These are phyloP conservation scores for Felis chaus DNA, from an alignment of 2,113 vertebrate genomes.

Conservation along the genomic window DNA sequence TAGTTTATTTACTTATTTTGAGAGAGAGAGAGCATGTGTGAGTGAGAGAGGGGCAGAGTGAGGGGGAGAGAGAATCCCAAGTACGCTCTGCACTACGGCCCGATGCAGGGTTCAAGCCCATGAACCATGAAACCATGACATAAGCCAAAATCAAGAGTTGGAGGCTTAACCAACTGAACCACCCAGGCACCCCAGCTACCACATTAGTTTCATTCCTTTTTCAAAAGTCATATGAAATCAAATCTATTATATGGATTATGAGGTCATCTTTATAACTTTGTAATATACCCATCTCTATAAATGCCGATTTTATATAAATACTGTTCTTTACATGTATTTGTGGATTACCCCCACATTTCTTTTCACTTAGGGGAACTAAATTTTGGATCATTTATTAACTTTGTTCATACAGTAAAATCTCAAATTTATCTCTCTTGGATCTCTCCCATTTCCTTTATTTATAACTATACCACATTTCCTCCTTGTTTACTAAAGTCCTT, in stretches of 20 bases:
- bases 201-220: conserved; percentile 10
- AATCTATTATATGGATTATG: not conserved
- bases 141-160: too few relatives aligned
- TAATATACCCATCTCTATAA: conserved; percentile 21
- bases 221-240: conserved; percentile 23
- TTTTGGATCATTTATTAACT: conserved; percentile 7
- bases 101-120: too few relatives aligned
- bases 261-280: conserved; percentile 19
- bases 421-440: conserved; percentile 11
- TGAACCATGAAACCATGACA: too few relatives aligned
- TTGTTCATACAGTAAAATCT: conserved; percentile 37
- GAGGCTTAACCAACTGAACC: too few relatives aligned
- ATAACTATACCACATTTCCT: not conserved
- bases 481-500: conserved; percentile 24
- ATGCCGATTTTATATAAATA: conserved; percentile 3
- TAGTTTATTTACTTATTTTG: too few relatives aligned
- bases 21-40: too few relatives aligned
- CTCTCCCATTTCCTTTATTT: conserved; percentile 37
- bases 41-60: too few relatives aligned
- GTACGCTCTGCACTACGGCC: too few relatives aligned
- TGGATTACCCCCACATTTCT: conserved; percentile 18
- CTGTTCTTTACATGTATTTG: not conserved
- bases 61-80: too few relatives aligned
- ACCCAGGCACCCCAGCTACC: not conserved
- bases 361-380: conserved; percentile 34